Evolutionary conservation across 2,113 vertebrate genomes (phyloP).

Genomic region (Sula dactylatra): DNA sequence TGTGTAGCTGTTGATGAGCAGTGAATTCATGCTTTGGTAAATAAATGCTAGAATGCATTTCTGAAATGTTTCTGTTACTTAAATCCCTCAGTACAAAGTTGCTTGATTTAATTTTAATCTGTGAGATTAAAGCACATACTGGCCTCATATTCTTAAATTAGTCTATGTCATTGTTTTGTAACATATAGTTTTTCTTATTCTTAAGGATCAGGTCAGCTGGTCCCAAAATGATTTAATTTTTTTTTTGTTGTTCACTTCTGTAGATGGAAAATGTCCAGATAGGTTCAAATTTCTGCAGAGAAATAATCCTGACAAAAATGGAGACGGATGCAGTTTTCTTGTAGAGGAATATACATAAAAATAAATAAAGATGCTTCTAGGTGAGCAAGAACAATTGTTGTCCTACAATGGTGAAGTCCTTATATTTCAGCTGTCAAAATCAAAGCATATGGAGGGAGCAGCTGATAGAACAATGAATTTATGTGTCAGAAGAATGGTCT

Average conservation of each 20-base stretch:
- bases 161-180: background rate
- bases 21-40: background rate
- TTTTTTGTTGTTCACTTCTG: slow-evolving; percentile 9
- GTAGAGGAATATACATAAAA: background rate
- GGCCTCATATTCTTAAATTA: background rate
- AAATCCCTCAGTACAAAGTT: background rate
- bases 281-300: background rate
- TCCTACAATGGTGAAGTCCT: slow-evolving; percentile 82
- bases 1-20: fast-evolving
- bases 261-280: slow-evolving; percentile 25
- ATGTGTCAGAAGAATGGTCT: slow-evolving; percentile 73
- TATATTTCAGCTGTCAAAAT: slow-evolving; percentile 71
- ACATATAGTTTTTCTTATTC: background rate
- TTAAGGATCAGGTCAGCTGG: background rate
- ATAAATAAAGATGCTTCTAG: slow-evolving; percentile 33
- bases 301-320: background rate
- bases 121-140: background rate
- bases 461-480: slow-evolving; percentile 43
- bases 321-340: background rate
- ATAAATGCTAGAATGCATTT: background rate
- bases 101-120: background rate
- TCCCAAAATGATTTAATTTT: background rate
- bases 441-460: background rate
- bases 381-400: slow-evolving; percentile 62
- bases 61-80: background rate